A percentile compares a stretch with the other conserved stretches of the same genome.
Evolutionary conservation across 1,140 invertebrate genomes (phyloP).

Genomic region (Teleogryllus occipitalis): DNA sequence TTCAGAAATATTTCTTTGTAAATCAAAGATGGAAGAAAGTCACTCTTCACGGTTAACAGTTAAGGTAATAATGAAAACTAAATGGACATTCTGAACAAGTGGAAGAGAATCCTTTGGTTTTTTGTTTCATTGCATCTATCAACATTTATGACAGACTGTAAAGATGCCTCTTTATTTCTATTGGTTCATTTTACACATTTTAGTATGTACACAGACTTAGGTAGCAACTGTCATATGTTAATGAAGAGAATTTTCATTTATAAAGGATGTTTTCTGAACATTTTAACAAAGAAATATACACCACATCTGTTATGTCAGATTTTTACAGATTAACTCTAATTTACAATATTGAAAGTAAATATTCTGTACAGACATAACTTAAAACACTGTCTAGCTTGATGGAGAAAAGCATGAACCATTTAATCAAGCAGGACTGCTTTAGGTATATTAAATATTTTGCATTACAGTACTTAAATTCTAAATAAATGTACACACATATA

Average conservation of each 20-base stretch:
- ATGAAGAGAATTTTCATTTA: not conserved
- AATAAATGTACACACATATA: constrained; percentile 6
- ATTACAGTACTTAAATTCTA: not conserved
- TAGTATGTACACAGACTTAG: not conserved
- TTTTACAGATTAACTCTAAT: not conserved
- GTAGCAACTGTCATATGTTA: not conserved
- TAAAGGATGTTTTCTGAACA: not conserved
- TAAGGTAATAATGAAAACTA: too few species aligned
- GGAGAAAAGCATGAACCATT: not conserved
- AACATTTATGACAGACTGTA: too few species aligned
- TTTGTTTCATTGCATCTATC: too few species aligned
- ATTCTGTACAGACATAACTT: not conserved
- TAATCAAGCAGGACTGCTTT: not conserved
- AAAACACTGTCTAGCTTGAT: not conserved
- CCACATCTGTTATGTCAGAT: not conserved
- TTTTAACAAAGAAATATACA: not conserved
- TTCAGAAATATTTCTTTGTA: too few species aligned
- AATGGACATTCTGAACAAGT: too few species aligned
- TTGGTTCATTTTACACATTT: not conserved
- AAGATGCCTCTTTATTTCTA: not conserved
- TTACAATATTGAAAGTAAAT: not conserved
- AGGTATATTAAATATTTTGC: not conserved
- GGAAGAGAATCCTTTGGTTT: too few species aligned
- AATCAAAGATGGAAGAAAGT: too few species aligned
- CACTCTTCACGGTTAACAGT: too few species aligned